Base-by-base conservation (phyloP, 2,888 invertebrate species). In the Agonopterix arenella region DNA sequence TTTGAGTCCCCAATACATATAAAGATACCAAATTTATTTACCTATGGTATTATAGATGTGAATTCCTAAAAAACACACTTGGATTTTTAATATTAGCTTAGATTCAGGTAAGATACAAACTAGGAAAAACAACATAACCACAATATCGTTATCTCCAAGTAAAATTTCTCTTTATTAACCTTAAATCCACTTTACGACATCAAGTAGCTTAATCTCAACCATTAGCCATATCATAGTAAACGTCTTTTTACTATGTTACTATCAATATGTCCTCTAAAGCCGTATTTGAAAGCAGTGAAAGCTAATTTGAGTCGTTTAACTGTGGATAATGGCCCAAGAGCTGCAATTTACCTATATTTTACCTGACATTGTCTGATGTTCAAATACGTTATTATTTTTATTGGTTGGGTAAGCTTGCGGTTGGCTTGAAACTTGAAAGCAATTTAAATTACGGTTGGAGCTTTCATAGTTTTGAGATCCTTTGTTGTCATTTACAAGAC, bases 231-330 rank as follows among this genome's bases (percentile, higher is more conserved):
- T 70, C 64, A 64, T 49, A 56, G 54, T 54, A 61, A 64, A 65
- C 57, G 59, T 61, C 60, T 70, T 70, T 69, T 73, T 73, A 70
- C 64, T 59, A 52, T 56, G 53, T 65, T 62, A 61, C 61, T 66
- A 69, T 69, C 61, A 65, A 68, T 66, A 58, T 61, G 54, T 60
- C 60, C 62, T 59, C 62, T 61, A 57, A 57, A 64, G 59, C 57
- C 57, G 55, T 60, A 61, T 72, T 73, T 59, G 66, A 67, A 70
- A 67, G 62, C 56, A 69, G 76, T 65, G 73, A 81, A 82, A 80
- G 76, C 71, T 66, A 62, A 72, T 63, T 68, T 62, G 58, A 66
- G 57, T 58, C 56, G 61, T 65, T 71, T 66, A 62, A 64, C 64
- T 57, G 56, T 52, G 55, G 58, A 63, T 73, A 66, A 70, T 64